Evolutionary conservation across 2,797 vertebrate genomes (phyloP).

Genomic region (Bovichtus diacanthus): DNA sequence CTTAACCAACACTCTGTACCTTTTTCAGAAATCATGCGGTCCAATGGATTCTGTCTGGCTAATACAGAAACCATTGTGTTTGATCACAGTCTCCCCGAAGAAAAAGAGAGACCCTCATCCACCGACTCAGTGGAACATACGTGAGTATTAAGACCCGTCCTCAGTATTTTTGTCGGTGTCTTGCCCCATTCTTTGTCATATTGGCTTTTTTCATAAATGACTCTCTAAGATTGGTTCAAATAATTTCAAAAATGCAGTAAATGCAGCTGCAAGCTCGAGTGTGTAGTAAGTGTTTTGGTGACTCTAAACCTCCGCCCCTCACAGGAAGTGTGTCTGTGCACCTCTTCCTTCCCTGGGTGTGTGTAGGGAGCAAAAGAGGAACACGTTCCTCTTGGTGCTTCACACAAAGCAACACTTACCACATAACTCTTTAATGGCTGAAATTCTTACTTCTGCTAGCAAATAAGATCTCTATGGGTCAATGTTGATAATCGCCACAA

Average conservation of each 20-base stretch:
- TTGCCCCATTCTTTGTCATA: too few species aligned
- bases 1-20: conserved; percentile 31
- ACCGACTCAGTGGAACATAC: conserved; percentile 89
- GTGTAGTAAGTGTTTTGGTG: conserved; percentile 16
- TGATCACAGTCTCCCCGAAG: conserved; percentile 90
- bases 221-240: not conserved
- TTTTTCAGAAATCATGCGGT: conserved; percentile 95
- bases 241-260: not conserved
- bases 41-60: conserved; percentile 97
- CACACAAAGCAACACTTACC: conserved; percentile 40
- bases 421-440: conserved; percentile 2
- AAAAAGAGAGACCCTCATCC: conserved; percentile 92
- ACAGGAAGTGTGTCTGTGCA: conserved; percentile 77
- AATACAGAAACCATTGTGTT: conserved; percentile 98
- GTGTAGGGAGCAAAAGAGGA: conserved; percentile 71
- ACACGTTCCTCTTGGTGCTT: conserved; percentile 54
- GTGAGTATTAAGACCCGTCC: conserved; percentile 81
- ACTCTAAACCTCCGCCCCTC: conserved; percentile 32
- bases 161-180: not conserved
- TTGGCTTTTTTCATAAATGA: too few species aligned
- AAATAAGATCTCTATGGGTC: not conserved
- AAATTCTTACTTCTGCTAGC: not conserved
- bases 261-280: not conserved
- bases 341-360: conserved; percentile 84
- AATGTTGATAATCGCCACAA: not conserved